These are phyloP conservation scores for Macroteleia sp. DNA, from an alignment of 2,888 invertebrate species.

Conservation along the genomic window DNA sequence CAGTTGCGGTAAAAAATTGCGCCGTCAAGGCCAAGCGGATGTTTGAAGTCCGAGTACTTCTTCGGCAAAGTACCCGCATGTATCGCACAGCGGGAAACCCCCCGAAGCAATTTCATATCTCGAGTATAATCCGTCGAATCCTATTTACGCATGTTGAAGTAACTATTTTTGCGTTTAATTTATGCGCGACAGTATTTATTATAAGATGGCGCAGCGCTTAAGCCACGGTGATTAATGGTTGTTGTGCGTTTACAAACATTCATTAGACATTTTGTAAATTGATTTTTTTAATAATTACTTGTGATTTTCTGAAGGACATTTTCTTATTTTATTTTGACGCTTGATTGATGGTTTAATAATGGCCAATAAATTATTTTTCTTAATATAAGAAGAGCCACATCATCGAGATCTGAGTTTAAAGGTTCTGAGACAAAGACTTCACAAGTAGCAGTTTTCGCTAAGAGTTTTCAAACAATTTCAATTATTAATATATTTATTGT, in stretches of 20 bases:
- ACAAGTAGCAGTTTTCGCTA: no score
- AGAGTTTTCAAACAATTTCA: no score
- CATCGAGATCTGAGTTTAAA: no score
- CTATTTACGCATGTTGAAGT: slow-evolving; percentile 43
- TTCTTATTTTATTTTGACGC: no score
- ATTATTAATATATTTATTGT: no score
- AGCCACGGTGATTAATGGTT: slow-evolving; percentile 16
- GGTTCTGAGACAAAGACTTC: no score
- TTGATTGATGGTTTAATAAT: no score
- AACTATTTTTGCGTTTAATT: slow-evolving; percentile 33
- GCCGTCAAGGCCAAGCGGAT: slow-evolving; percentile 54
- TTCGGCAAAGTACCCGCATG: slow-evolving; percentile 55
- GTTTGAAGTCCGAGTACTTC: slow-evolving; percentile 52
- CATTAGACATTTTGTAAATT: neutral
- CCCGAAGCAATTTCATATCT: slow-evolving; percentile 45
- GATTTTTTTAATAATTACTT: no score
- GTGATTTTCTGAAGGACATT: no score
- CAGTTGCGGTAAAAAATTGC: slow-evolving; percentile 45
- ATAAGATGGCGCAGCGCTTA: slow-evolving; percentile 13
- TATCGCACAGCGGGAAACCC: slow-evolving; percentile 55
- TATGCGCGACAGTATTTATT: slow-evolving; percentile 22
- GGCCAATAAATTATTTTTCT: no score
- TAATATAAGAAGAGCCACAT: no score
- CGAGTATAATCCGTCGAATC: slow-evolving; percentile 47
- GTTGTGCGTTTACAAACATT: slow-evolving; percentile 1